Conservation (phyloP, 2,888 invertebrate species). For the Leucoma salicis region DNA sequence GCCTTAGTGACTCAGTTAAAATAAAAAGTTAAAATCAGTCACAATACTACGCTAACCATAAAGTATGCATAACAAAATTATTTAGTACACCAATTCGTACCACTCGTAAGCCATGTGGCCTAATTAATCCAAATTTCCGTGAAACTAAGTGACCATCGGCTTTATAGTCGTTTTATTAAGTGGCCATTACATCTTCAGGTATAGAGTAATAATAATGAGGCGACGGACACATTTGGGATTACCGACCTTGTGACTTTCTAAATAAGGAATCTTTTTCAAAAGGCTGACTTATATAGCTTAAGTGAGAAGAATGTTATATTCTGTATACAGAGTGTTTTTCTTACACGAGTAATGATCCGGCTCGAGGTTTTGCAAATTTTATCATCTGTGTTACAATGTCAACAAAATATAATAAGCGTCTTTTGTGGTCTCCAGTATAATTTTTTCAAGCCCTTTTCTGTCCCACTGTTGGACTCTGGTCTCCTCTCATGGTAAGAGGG, state of each 20-base stretch:
- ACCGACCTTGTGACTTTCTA: not conserved
- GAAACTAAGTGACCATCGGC: slow-evolving; percentile 20
- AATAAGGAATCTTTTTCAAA: not conserved
- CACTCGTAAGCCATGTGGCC: slow-evolving; percentile 9
- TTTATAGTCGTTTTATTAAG: slow-evolving; percentile 34
- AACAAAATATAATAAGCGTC: too few species aligned
- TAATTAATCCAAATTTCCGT: slow-evolving; percentile 24
- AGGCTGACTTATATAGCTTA: not conserved
- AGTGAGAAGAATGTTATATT: not conserved
- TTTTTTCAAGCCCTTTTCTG: too few species aligned
- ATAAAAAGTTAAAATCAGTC: too few species aligned
- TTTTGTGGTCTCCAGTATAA: too few species aligned
- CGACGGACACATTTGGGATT: not conserved
- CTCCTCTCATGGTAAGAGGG: too few species aligned
- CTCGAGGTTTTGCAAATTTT: too few species aligned
- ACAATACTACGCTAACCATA: too few species aligned
- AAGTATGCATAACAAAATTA: too few species aligned
- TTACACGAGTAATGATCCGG: too few species aligned
- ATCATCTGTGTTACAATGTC: too few species aligned
- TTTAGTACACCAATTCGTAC: not conserved
- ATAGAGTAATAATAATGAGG: slow-evolving; percentile 23
- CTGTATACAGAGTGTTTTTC: not conserved
- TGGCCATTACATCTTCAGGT: slow-evolving; percentile 21
- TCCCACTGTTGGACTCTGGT: too few species aligned
- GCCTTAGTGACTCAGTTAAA: too few species aligned